Conservation (phyloP, 2,113 vertebrate species). For the human (Homo sapiens) region GRCh38 chr4:113323501-113324000, state of each 20-base stretch:
- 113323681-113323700: constrained; percentile 74
- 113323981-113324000: not conserved
- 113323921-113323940: not conserved
- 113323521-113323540: not conserved
- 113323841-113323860: constrained; percentile 56
- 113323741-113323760: constrained; percentile 94
- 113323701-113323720: constrained; percentile 80
- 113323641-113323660: not conserved
- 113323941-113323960: not conserved
- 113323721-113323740: constrained; percentile 85
- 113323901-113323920: constrained; percentile 46
- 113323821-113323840: constrained; percentile 71
- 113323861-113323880: constrained; percentile 69
- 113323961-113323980: not conserved
- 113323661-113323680: constrained; percentile 50
- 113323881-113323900: constrained; percentile 83
- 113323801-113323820: constrained; percentile 87
- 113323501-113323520: not conserved
- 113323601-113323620: not conserved
- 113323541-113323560: not conserved
- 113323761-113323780: constrained; percentile 95
- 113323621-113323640: constrained; percentile 6
- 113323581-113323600: not conserved
- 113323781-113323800: constrained; percentile 99
- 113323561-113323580: not conserved